A percentile compares a stretch with the other conserved stretches of the same genome.
Conservation (phyloP, 2,888 invertebrate genomes). For the Pandemis heparana region DNA sequence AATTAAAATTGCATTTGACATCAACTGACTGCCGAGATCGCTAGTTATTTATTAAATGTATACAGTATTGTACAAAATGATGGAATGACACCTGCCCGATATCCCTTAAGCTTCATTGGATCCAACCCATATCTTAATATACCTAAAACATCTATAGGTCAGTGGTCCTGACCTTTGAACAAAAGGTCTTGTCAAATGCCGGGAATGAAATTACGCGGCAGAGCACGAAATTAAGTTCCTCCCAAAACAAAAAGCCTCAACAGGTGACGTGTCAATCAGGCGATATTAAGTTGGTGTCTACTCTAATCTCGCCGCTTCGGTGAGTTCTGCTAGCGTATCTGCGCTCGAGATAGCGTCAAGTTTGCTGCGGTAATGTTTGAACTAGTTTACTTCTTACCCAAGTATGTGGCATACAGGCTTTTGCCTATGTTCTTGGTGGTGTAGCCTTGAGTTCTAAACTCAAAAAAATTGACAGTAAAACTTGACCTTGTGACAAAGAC, state of each 20-base stretch:
- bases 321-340: conserved; percentile 13
- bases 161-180: background rate
- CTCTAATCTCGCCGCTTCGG: conserved; percentile 18
- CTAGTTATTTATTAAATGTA: too few species aligned
- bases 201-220: conserved; percentile 17
- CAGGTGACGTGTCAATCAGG: conserved; percentile 10
- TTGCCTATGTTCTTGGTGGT: too few species aligned
- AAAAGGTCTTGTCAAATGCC: conserved; percentile 7
- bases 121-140: background rate
- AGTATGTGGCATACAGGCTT: background rate
- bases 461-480: too few species aligned
- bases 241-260: conserved; percentile 13
- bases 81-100: background rate
- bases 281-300: background rate
- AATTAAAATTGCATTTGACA: too few species aligned
- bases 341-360: conserved; percentile 11
- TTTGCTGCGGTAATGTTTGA: conserved; percentile 20
- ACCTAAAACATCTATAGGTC: conserved; percentile 21
- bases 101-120: background rate
- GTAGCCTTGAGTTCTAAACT: too few species aligned
- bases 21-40: too few species aligned
- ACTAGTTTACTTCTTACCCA: background rate
- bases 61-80: background rate
- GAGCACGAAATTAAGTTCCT: conserved; percentile 1
- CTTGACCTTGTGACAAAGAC: too few species aligned